Evolutionary conservation across 2,113 vertebrate genomes (phyloP).

Genomic region (Scopus umbretta): DNA sequence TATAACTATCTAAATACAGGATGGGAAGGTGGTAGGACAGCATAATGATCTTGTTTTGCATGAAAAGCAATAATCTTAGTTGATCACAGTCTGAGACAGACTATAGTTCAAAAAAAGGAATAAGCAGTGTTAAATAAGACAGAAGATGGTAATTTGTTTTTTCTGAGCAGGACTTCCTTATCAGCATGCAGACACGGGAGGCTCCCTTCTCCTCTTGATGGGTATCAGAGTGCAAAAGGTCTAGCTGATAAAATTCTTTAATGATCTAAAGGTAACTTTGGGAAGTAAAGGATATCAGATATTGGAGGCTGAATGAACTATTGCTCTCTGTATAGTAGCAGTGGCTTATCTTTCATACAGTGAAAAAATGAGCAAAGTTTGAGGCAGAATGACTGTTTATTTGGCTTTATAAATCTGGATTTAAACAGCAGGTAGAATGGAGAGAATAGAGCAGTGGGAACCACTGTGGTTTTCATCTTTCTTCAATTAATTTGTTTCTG

Average conservation of each 20-base stretch:
- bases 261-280: constrained; percentile 60
- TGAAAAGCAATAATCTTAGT: constrained; percentile 12
- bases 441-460: background rate
- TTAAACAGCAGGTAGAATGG: background rate
- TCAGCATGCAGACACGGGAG: constrained; percentile 21
- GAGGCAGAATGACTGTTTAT: background rate
- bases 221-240: constrained; percentile 60
- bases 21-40: background rate
- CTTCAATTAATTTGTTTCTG: background rate
- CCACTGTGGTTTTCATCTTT: background rate
- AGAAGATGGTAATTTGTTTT: constrained; percentile 36
- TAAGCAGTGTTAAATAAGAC: constrained; percentile 24
- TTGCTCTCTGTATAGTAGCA: constrained; percentile 24
- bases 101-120: background rate
- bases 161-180: constrained; percentile 26
- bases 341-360: constrained; percentile 39
- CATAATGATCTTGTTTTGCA: constrained; percentile 27
- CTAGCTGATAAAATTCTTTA: constrained; percentile 64
- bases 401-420: constrained; percentile 19
- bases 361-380: constrained; percentile 1
- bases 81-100: background rate
- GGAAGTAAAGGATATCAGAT: constrained; percentile 54
- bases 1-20: background rate
- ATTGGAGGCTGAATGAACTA: constrained; percentile 44
- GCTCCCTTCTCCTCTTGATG: constrained; percentile 44